phyloP scores from a whole-genome alignment of 2,113 vertebrate species.

The Sprattus sprattus region DNA sequence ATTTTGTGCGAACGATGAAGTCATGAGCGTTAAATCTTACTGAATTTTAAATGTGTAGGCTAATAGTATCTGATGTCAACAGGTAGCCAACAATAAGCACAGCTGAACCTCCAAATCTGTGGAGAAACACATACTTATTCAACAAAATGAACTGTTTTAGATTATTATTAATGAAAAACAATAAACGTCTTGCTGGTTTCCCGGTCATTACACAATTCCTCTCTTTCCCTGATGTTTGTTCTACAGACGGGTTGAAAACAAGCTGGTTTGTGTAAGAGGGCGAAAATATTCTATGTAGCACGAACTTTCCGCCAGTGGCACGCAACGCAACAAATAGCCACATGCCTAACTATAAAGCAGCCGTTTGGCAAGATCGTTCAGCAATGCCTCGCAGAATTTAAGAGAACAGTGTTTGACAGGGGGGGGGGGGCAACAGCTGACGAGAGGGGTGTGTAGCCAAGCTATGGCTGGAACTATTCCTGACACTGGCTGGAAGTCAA shows the following conservation, averaged over 20 bases:
- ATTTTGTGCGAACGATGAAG: neutral
- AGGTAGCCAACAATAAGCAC: neutral
- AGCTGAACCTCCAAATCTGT: neutral
- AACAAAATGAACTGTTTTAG: neutral
- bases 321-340: neutral
- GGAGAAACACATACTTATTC: neutral
- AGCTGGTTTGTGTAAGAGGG: neutral
- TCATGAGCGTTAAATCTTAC: neutral
- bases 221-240: neutral
- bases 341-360: neutral
- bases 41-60: neutral
- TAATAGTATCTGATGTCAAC: neutral
- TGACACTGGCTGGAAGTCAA: constrained; percentile 50
- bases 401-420: constrained; percentile 37
- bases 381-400: constrained; percentile 30
- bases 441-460: constrained; percentile 20
- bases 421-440: constrained; percentile 44
- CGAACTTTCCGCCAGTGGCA: neutral
- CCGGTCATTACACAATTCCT: neutral
- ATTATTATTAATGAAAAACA: neutral
- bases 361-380: constrained; percentile 8
- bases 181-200: neutral
- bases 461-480: constrained; percentile 44
- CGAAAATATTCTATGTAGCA: neutral
- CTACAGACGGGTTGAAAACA: neutral